phyloP scores from a whole-genome alignment of 2,113 vertebrate genomes.

The Malurus alboscapulatus region DNA sequence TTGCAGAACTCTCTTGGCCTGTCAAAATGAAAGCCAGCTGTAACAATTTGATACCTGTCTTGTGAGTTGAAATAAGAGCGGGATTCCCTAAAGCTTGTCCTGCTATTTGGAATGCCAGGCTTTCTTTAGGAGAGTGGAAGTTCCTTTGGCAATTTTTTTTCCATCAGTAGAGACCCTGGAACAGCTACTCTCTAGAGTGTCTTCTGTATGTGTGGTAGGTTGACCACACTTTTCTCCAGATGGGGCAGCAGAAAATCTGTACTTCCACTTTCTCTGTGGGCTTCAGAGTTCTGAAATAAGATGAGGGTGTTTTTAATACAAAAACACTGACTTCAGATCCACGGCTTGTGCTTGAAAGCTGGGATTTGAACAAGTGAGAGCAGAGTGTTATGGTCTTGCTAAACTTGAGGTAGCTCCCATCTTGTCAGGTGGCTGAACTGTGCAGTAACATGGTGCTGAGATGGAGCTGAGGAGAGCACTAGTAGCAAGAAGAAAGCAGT shows the following conservation, averaged over 20 bases:
- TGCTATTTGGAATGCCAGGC: background rate
- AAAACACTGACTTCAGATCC: background rate
- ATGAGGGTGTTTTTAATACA: background rate
- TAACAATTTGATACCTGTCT: background rate
- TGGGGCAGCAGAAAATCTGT: background rate
- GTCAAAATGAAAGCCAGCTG: conserved; percentile 20
- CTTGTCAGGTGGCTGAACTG: background rate
- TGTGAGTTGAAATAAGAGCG: background rate
- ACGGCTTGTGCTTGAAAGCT: background rate
- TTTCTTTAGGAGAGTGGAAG: background rate
- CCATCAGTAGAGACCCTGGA: background rate
- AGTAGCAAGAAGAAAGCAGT: background rate
- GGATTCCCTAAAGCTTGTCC: background rate
- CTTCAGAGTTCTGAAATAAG: background rate
- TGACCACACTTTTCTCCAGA: background rate
- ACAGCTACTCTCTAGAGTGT: background rate
- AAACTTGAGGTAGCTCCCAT: background rate
- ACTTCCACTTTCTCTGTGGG: background rate
- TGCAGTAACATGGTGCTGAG: background rate
- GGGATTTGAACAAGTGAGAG: background rate
- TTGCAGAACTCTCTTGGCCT: background rate
- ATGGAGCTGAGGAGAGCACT: background rate
- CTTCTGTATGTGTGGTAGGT: background rate
- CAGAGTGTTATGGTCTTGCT: background rate
- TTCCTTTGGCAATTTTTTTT: background rate